These are phyloP conservation scores for Bombus soroeensis DNA, from an alignment of 1,140 invertebrate genomes.

Conservation along the genomic window DNA sequence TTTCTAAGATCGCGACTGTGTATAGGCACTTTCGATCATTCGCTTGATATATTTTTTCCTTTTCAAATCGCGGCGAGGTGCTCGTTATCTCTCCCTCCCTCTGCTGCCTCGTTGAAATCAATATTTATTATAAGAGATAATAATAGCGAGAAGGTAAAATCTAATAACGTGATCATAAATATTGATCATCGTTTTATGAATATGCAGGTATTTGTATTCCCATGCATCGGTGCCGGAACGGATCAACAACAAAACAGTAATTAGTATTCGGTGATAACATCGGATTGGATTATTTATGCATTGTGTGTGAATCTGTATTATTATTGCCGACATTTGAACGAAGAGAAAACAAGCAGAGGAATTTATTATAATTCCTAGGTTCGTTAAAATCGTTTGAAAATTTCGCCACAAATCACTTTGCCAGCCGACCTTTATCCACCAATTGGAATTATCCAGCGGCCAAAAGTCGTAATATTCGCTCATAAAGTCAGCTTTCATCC, in stretches of 20 bases:
- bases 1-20: no score
- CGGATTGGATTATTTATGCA: background rate
- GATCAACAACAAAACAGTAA: constrained; percentile 3
- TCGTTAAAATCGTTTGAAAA: background rate
- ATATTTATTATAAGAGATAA: constrained; percentile 33
- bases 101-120: background rate
- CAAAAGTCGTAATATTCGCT: background rate
- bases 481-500: background rate
- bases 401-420: background rate
- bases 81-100: background rate
- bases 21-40: no score
- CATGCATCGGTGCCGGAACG: background rate
- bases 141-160: constrained; percentile 35
- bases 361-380: background rate
- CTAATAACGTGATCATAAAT: constrained; percentile 43
- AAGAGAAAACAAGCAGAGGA: background rate
- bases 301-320: background rate
- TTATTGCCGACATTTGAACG: background rate
- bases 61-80: background rate
- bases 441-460: background rate
- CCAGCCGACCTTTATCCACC: background rate
- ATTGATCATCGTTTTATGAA: constrained; percentile 36
- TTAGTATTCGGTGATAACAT: constrained; percentile 8
- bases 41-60: background rate
- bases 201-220: background rate